Evolutionary conservation across 2,888 invertebrate genomes (phyloP).

Genomic region (Netelia inedita): DNA sequence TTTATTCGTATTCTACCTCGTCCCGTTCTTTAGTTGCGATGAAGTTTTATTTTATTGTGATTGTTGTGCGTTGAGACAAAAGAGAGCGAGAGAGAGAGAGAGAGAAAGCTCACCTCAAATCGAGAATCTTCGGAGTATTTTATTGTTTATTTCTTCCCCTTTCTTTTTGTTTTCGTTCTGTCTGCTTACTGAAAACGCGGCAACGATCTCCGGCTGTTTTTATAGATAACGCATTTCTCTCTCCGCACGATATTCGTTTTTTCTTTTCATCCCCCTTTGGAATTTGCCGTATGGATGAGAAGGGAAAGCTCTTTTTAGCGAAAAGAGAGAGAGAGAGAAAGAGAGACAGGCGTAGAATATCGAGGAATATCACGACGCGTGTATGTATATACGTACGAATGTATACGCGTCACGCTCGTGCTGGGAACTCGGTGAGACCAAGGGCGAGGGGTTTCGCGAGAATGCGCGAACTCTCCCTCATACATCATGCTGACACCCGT

Average conservation of each 20-base stretch:
- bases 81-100: not conserved
- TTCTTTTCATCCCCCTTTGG: conserved; percentile 68
- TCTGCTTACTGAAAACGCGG: conserved; percentile 52
- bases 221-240: conserved; percentile 75
- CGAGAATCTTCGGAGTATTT: not conserved
- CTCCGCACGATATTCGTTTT: conserved; percentile 72
- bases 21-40: conserved; percentile 16
- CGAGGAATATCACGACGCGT: conserved; percentile 61
- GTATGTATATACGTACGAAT: conserved; percentile 38
- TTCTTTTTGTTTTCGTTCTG: conserved; percentile 42
- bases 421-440: conserved; percentile 68
- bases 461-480: conserved; percentile 76
- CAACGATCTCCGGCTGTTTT: conserved; percentile 75
- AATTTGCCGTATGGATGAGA: conserved; percentile 52
- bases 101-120: conserved; percentile 18
- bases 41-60: conserved; percentile 16
- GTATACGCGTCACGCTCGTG: conserved; percentile 55
- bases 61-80: conserved; percentile 5
- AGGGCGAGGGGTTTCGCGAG: conserved; percentile 67
- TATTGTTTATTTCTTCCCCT: conserved; percentile 13
- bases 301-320: conserved; percentile 63
- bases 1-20: conserved; percentile 43
- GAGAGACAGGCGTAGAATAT: conserved; percentile 62
- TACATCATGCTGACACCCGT: conserved; percentile 82
- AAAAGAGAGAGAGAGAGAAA: conserved; percentile 58